phyloP scores from a whole-genome alignment of 2,113 vertebrate genomes.

The Chaetops frenatus region DNA sequence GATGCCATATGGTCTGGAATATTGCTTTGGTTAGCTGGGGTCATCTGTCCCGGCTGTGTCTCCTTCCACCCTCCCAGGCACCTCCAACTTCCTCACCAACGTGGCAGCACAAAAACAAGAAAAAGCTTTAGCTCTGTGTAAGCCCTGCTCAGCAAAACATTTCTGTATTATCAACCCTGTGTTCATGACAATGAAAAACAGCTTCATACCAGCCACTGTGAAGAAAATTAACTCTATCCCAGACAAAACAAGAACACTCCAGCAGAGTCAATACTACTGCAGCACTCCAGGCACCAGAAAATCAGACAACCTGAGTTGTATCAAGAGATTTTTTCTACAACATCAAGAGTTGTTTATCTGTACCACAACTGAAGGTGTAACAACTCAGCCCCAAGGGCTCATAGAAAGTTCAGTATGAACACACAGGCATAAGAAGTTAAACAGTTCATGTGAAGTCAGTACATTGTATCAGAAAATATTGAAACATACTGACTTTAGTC shows the following conservation, averaged over 20 bases:
- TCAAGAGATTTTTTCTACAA: neutral
- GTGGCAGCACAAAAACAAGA: neutral
- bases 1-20: rapidly evolving
- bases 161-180: neutral
- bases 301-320: neutral
- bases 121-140: neutral
- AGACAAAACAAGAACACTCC: neutral
- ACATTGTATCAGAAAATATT: neutral
- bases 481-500: neutral
- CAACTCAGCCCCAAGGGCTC: neutral
- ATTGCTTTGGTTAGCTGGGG: neutral
- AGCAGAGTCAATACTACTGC: neutral
- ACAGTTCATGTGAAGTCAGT: neutral
- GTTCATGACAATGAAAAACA: neutral
- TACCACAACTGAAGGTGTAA: neutral
- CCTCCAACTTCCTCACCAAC: too few species aligned
- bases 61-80: neutral
- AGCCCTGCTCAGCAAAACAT: neutral
- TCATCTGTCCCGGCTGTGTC: neutral
- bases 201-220: neutral
- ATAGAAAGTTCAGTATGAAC: neutral
- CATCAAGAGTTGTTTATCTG: neutral
- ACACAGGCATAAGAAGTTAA: neutral
- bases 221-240: neutral
- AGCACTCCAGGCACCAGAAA: neutral